Base-by-base conservation (phyloP, 1,140 invertebrate genomes). In the Panagrolaimus sp. region DNA sequence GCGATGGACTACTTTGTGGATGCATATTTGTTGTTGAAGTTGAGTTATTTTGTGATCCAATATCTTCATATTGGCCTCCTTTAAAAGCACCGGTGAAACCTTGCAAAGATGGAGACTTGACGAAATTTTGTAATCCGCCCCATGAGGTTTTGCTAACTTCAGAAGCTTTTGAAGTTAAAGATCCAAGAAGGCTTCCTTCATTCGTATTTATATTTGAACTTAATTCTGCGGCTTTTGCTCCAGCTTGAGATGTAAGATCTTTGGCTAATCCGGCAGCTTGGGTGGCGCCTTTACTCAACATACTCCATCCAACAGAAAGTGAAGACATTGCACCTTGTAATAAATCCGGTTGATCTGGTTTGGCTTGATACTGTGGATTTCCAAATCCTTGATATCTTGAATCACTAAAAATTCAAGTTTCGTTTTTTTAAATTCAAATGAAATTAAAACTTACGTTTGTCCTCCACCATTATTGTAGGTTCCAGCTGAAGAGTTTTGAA, bases 101-200 rank as follows among this genome's bases (percentile, higher is more conserved):
- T 63, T 81, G 81, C 12, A 81, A 47, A 14, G 78, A 81, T 2
- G 79, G 75, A 14, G 79, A 81, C 46, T 83, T 83, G 1, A 81
- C 79, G 65, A 83, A 79, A 43, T 70, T 64, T 2, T 71, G 78
- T 10, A 81, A 43, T 10, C 81, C 81, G 21, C 75, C 77, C 74
- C 78, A 81, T 17, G 78, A 81, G 46, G 79, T 80, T 46, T 76
- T 71, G 21, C 79, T 81, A 48, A 83, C 66, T 69, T 81, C 80
- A 0, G 69, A 63, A 8, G 80, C 79, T 65, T 78, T 82, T 5
- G 68, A 73, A 24, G 81, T 65, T 14, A 81, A 43, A 15, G 55
- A 32, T 17, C 69, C 65, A 15, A 81, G 65, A 21, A 81, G 43
- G n/a, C 69, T 65, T 24, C 78, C 78, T 46, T 81, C 78, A 26